Evolutionary conservation across 2,888 invertebrate species (phyloP).

Genomic region (Campopleginae sp.): DNA sequence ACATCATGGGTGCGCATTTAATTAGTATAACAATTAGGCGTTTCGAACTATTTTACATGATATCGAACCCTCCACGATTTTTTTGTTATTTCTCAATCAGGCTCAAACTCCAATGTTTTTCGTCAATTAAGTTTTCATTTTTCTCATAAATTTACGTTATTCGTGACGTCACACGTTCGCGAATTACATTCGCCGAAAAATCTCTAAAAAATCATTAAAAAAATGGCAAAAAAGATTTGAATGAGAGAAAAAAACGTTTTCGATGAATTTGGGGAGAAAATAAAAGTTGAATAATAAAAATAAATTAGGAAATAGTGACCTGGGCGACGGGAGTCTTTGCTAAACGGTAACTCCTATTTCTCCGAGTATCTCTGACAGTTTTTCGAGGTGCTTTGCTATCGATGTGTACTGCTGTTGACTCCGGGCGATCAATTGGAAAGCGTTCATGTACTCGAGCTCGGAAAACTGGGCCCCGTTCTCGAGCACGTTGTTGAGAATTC

Average conservation of each 20-base stretch:
- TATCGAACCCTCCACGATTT: constrained; percentile 43
- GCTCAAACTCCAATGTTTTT: constrained; percentile 20
- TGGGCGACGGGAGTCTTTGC: background rate
- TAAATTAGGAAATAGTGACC: too few relatives aligned
- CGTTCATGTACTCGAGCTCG: constrained; percentile 92
- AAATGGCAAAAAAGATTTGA: background rate
- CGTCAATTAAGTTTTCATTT: background rate
- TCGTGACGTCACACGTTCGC: background rate
- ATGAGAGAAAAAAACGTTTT: background rate
- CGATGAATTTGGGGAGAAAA: background rate
- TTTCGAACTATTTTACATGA: constrained; percentile 1
- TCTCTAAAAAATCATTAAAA: background rate
- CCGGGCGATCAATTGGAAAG: constrained; percentile 86
- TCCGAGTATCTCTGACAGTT: constrained; percentile 93
- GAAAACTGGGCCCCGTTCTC: constrained; percentile 92
- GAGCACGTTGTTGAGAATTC: constrained; percentile 91
- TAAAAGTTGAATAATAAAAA: background rate
- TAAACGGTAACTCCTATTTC: constrained; percentile 90
- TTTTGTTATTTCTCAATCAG: background rate
- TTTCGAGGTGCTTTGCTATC: constrained; percentile 90
- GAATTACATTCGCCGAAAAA: constrained; percentile 9
- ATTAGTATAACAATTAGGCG: constrained; percentile 60
- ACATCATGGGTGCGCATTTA: constrained; percentile 36
- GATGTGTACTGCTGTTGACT: constrained; percentile 78
- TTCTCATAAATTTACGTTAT: constrained; percentile 35